Base-by-base conservation (phyloP, 2,888 invertebrate genomes). In the Neuroscelio doddi region DNA sequence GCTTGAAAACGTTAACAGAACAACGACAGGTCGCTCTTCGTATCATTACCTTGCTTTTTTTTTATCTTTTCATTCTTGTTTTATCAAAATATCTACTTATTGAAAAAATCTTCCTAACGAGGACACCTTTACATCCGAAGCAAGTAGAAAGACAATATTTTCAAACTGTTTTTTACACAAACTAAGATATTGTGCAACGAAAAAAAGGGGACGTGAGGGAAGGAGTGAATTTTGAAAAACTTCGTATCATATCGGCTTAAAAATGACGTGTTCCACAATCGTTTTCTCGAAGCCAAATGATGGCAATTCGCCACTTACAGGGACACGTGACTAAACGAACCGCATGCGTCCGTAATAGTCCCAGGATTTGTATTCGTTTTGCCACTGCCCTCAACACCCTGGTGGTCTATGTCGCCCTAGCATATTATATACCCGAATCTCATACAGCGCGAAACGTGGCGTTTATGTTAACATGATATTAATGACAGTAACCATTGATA, bases 261-360 rank as follows among this genome's bases (percentile, higher is more conserved):
- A 17, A 38, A 17, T n/a, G 17, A 38, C 38, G 38, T 38, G 56
- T 57, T 44, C 15, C 32, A 32, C 17, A 39, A 55, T 38, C 30
- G 51, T 52, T 61, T 56, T 53, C 39, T 24, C 36, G 73, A 72
- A 41, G 68, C 71, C 75, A 76, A 80, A 78, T 72, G 77, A 78
- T 68, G 76, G 70, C 73, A 77, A 80, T 81, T 78, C 75, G 64
- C 65, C 75, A 75, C 76, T 77, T 75, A 75, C 72, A 71, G 66
- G 47, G 76, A 72, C 81, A 82, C 81, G 81, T 81, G 81, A 68
- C 80, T 67, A 69, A 75, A 74, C 68, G 72, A 73, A 73, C 73
- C 75, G 70, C 76, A 75, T 72, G 72, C 69, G 46, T 56, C 71
- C 71, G 67, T 81, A 81, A 80, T 80, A 77, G 77, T 73, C 71